A percentile compares a stretch with the other conserved stretches of the same genome.
These are phyloP conservation scores for Temnothorax unifasciatus DNA, from an alignment of 2,888 invertebrate genomes.

Conservation along the genomic window DNA sequence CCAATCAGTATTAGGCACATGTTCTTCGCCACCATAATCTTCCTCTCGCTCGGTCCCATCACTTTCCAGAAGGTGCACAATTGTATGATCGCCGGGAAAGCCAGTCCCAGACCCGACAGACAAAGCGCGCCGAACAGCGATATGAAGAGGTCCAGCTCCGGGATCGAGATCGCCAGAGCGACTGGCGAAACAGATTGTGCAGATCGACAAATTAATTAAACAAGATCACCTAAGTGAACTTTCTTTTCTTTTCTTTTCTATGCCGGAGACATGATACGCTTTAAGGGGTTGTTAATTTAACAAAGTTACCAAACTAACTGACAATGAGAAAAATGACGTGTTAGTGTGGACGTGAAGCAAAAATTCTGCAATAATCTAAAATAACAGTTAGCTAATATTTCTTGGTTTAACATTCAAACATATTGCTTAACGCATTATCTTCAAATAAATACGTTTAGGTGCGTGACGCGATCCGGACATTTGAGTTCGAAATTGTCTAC, in stretches of 20 bases:
- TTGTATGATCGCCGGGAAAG: conserved; percentile 96
- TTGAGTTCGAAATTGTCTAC: not conserved
- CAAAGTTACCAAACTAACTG: not conserved
- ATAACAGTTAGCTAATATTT: not conserved
- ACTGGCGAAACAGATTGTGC: conserved; percentile 88
- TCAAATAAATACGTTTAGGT: not conserved
- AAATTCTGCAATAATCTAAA: not conserved
- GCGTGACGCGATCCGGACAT: not conserved
- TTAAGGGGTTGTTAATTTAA: not conserved
- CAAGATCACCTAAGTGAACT: not conserved
- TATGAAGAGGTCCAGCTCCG: conserved; percentile 91
- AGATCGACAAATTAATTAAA: conserved; percentile 5
- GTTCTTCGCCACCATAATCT: conserved; percentile 89
- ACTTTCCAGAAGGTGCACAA: conserved; percentile 93
- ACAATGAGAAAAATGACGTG: not conserved
- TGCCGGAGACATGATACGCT: no score
- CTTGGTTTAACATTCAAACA: not conserved
- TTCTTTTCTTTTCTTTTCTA: not conserved
- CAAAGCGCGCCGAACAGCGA: conserved; percentile 96
- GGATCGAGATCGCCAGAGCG: conserved; percentile 93
- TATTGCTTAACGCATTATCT: not conserved
- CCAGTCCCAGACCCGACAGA: conserved; percentile 94
- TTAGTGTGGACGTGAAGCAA: not conserved
- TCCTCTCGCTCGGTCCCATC: conserved; percentile 87
- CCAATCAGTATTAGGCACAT: conserved; percentile 90